Conservation (phyloP, 2,113 vertebrate species). For the Tetraodon nigroviridis region DNA sequence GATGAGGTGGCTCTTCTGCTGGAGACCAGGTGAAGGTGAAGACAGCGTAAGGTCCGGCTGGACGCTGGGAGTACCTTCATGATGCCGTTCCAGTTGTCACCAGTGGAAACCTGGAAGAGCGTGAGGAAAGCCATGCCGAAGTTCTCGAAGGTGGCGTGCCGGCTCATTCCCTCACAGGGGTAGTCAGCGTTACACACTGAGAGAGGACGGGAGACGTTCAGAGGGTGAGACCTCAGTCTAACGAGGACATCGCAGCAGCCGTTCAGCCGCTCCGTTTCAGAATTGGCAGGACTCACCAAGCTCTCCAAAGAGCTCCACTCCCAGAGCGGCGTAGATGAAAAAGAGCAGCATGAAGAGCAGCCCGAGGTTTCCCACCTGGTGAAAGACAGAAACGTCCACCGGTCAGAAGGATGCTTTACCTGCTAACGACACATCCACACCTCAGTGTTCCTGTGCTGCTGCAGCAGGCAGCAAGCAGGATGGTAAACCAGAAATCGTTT, state of each 20-base stretch:
- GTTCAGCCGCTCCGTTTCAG: too few relatives aligned
- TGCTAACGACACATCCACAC: constrained; percentile 1
- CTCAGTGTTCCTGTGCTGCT: constrained; percentile 2
- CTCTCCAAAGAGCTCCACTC: constrained; percentile 75
- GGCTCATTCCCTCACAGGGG: constrained; percentile 96
- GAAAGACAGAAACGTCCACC: constrained; percentile 12
- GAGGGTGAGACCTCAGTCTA: background rate
- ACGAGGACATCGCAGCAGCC: too few relatives aligned
- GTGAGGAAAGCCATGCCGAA: constrained; percentile 99
- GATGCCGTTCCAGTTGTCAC: constrained; percentile 98
- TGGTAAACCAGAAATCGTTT: constrained; percentile 21
- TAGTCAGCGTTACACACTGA: constrained; percentile 92
- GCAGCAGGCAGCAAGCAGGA: constrained; percentile 22
- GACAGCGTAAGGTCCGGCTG: background rate
- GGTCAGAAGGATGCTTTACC: background rate
- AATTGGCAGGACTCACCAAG: constrained; percentile 57
- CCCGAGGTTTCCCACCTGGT: constrained; percentile 74
- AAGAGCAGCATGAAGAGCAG: constrained; percentile 76
- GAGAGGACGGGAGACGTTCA: background rate
- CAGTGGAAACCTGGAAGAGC: constrained; percentile 94
- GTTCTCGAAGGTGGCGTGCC: constrained; percentile 96
- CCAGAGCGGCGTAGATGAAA: constrained; percentile 76
- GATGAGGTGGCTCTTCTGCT: background rate
- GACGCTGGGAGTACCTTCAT: constrained; percentile 84
- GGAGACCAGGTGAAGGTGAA: background rate